Percentiles rank a stretch among this genome's conserved stretches.
Conservation (phyloP, 2,888 invertebrate species). For the Mamestra brassicae region DNA sequence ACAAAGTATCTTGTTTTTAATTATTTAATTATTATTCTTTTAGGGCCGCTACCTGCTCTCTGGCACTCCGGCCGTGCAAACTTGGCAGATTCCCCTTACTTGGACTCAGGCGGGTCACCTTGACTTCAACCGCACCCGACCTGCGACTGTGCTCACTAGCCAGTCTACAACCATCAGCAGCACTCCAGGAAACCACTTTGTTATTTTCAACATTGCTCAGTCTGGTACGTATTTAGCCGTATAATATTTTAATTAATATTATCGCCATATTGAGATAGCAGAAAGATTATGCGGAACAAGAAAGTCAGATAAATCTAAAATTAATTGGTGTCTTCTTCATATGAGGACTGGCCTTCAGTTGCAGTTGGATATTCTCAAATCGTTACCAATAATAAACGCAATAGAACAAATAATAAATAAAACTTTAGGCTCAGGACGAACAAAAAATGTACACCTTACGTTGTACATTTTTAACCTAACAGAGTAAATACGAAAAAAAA, state of each 20-base stretch:
- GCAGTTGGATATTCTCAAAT: not conserved
- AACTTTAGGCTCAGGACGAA: too few species aligned
- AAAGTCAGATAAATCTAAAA: too few species aligned
- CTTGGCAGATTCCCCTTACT: constrained; percentile 86
- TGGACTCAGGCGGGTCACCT: constrained; percentile 83
- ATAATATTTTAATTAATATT: too few species aligned
- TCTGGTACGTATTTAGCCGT: constrained; percentile 76
- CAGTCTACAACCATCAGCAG: constrained; percentile 65
- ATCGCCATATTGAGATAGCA: too few species aligned
- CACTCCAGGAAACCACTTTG: constrained; percentile 85
- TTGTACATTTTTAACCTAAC: too few species aligned
- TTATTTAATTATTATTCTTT: constrained; percentile 5
- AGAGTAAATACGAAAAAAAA: too few species aligned
- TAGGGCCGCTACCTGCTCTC: constrained; percentile 82
- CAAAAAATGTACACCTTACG: too few species aligned
- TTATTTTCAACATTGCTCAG: constrained; percentile 90
- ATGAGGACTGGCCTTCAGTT: not conserved
- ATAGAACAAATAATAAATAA: too few species aligned
- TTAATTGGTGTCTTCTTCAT: not conserved
- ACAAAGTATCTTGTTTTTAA: not conserved
- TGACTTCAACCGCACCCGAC: constrained; percentile 81
- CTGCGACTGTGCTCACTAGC: constrained; percentile 75
- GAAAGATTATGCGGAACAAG: too few species aligned
- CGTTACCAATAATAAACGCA: not conserved
- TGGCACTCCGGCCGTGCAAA: constrained; percentile 67